phyloP scores from a whole-genome alignment of 1,140 invertebrate genomes.

The Ceratosolen fusciceps region DNA sequence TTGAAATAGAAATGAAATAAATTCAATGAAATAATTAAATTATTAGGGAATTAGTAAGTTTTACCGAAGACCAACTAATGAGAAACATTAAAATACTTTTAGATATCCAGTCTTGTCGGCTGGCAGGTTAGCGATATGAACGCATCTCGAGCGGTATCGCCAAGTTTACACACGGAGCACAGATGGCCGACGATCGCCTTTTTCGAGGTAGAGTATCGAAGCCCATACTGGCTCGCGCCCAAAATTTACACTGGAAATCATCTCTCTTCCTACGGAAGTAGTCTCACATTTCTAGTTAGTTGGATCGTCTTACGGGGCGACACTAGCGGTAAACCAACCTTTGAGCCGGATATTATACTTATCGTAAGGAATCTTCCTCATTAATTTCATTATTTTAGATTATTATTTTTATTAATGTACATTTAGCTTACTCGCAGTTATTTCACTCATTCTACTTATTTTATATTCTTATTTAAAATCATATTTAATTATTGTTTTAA shows the following conservation, averaged over 20 bases:
- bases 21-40: no score
- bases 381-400: no score
- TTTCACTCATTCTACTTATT: no score
- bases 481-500: no score
- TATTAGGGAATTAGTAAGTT: no score
- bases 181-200: conserved; percentile 75
- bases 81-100: no score
- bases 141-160: conserved; percentile 69
- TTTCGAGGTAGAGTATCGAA: conserved; percentile 80
- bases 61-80: no score
- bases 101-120: conserved; percentile 75
- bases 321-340: conserved; percentile 87
- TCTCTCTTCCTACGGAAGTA: conserved; percentile 87
- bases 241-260: conserved; percentile 81
- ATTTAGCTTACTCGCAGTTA: no score
- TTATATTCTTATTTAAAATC: no score
- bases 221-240: conserved; percentile 93
- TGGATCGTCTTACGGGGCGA: conserved; percentile 92
- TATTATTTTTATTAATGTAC: no score
- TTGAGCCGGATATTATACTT: conserved; percentile 88
- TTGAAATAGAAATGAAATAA: no score
- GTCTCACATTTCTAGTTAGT: conserved; percentile 81
- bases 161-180: conserved; percentile 72
- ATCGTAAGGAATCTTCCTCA: no score
- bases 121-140: conserved; percentile 79